phyloP scores from a whole-genome alignment of 2,797 vertebrate genomes.

The Girardinus metallicus region DNA sequence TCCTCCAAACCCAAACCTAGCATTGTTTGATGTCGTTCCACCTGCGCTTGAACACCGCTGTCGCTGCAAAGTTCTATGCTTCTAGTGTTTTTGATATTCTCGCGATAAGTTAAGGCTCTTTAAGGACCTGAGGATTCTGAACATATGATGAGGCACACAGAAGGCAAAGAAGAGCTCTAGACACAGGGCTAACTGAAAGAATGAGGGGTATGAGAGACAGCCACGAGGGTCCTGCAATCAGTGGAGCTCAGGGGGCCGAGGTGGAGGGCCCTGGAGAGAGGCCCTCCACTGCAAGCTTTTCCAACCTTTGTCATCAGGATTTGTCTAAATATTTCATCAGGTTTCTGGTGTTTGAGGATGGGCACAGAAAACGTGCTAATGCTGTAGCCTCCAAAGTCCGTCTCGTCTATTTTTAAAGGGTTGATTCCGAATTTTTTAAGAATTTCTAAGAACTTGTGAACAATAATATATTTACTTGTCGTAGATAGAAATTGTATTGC shows the following conservation, averaged over 20 bases:
- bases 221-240: conserved; percentile 42
- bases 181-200: conserved; percentile 70
- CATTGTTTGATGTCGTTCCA: conserved; percentile 56
- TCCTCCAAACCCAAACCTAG: conserved; percentile 5
- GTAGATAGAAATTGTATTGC: neutral
- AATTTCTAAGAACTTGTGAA: neutral
- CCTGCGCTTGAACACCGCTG: conserved; percentile 71
- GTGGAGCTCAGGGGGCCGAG: conserved; percentile 37
- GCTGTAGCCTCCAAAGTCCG: neutral
- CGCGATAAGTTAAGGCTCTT: conserved; percentile 87
- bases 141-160: conserved; percentile 87
- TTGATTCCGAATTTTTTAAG: neutral
- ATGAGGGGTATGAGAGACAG: conserved; percentile 64
- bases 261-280: conserved; percentile 50
- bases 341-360: conserved; percentile 24
- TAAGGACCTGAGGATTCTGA: conserved; percentile 87
- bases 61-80: conserved; percentile 58
- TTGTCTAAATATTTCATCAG: conserved; percentile 27
- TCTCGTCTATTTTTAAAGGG: neutral
- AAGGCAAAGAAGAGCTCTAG: conserved; percentile 83
- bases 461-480: neutral
- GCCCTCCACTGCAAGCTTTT: conserved; percentile 32
- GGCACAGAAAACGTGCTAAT: conserved; percentile 11
- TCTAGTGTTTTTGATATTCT: conserved; percentile 72
- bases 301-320: conserved; percentile 29